Conservation (phyloP, 2,888 invertebrate species). For the Pycnomerus fuliginosus region DNA sequence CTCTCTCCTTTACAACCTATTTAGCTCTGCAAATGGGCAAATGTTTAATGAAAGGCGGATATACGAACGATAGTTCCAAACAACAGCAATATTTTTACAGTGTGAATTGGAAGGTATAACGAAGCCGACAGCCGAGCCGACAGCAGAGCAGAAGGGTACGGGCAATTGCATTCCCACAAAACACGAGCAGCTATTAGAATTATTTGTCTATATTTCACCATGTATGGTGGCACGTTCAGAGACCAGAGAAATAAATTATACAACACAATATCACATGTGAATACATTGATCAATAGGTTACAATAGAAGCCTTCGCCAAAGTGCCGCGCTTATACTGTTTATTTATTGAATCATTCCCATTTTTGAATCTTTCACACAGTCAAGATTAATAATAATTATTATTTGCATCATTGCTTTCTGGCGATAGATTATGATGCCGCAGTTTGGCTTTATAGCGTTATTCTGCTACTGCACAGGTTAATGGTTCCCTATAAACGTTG, state of each 20-base stretch:
- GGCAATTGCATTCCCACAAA: constrained; percentile 25
- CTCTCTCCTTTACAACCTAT: too few species aligned
- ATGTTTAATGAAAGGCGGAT: too few species aligned
- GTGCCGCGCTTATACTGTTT: constrained; percentile 32
- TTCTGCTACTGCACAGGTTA: constrained; percentile 10
- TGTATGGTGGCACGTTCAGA: constrained; percentile 39
- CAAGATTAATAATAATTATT: constrained; percentile 19
- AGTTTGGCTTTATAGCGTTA: constrained; percentile 15
- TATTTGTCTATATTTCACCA: constrained; percentile 42
- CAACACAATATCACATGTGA: constrained; percentile 42
- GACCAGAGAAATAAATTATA: constrained; percentile 38
- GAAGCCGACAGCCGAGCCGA: constrained; percentile 12
- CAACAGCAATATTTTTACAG: too few species aligned
- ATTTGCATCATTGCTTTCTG: constrained; percentile 24
- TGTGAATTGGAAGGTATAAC: constrained; percentile 5
- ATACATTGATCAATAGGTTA: constrained; percentile 44
- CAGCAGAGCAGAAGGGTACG: too few species aligned
- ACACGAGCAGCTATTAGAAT: constrained; percentile 33
- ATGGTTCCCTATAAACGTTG: constrained; percentile 19
- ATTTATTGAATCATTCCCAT: constrained; percentile 29
- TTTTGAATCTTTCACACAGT: constrained; percentile 17
- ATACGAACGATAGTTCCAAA: too few species aligned
- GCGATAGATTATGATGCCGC: constrained; percentile 19
- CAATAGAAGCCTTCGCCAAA: constrained; percentile 34
- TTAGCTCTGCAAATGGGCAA: too few species aligned